These are phyloP conservation scores for Alligator sinensis DNA, from an alignment of 2,113 vertebrate genomes.

Conservation along the genomic window DNA sequence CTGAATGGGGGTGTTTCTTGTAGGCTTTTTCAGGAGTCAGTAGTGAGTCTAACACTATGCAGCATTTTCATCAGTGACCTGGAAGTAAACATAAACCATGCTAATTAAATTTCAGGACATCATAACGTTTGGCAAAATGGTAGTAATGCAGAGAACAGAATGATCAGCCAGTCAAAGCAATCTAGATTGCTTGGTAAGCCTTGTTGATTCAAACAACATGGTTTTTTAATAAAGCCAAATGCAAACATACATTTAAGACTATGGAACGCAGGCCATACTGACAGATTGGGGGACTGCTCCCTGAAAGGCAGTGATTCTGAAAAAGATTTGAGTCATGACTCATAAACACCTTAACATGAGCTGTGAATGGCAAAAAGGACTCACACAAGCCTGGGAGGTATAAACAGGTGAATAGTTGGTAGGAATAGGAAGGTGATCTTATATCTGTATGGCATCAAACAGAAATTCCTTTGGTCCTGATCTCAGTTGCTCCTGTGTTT, in stretches of 20 bases:
- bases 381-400: constrained; percentile 5
- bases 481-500: not conserved
- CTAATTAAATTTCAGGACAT: not conserved
- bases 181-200: not conserved
- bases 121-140: not conserved
- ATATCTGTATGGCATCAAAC: not conserved
- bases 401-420: not conserved
- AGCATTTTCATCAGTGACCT: not conserved
- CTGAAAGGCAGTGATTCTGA: not conserved
- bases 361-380: not conserved
- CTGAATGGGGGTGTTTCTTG: not conserved
- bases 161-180: not conserved
- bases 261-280: not conserved
- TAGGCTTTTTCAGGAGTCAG: not conserved
- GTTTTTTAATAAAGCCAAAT: not conserved
- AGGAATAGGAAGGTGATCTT: not conserved
- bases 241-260: not conserved
- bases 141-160: not conserved
- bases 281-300: not conserved
- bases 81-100: not conserved
- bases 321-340: not conserved
- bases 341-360: not conserved
- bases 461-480: not conserved
- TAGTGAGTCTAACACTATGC: not conserved
- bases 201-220: not conserved